Percentiles rank a stretch among this genome's conserved stretches.
These are phyloP conservation scores for Palythoa caribaeorum DNA, from an alignment of 92 coral and sea anemone genomes.

Conservation along the genomic window DNA sequence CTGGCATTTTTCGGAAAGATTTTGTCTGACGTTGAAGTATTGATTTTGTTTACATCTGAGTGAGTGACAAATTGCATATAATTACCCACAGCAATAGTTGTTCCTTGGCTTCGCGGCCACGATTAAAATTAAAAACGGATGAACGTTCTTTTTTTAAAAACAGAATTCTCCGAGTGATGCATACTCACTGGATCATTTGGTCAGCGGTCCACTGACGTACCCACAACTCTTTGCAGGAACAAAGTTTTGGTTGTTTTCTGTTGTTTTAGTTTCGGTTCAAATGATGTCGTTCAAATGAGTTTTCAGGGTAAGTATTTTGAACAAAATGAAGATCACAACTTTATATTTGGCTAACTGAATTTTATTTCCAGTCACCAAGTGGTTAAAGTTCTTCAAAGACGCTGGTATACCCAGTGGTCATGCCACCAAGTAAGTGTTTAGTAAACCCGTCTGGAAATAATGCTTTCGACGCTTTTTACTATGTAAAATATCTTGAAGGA, in stretches of 20 bases:
- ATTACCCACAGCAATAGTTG: too few relatives aligned
- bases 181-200: neutral
- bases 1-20: too few relatives aligned
- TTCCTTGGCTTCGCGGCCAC: too few relatives aligned
- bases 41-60: too few relatives aligned
- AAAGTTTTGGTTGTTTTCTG: neutral
- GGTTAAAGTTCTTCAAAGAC: constrained; percentile 88
- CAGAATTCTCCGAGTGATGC: neutral
- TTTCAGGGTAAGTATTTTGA: constrained; percentile 55
- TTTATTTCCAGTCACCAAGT: constrained; percentile 77
- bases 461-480: neutral
- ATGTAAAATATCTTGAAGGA: neutral
- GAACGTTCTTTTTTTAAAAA: too few relatives aligned
- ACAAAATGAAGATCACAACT: neutral
- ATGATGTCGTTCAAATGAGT: constrained; percentile 26
- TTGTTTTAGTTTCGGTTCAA: neutral
- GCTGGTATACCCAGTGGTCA: constrained; percentile 95
- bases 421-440: constrained; percentile 84
- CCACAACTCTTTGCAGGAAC: neutral
- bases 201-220: neutral
- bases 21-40: too few relatives aligned
- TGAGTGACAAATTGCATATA: too few relatives aligned
- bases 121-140: too few relatives aligned
- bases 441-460: neutral
- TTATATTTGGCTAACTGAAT: neutral